Evolutionary conservation across 1,140 invertebrate species (phyloP).

Genomic region (Eubasilissa regina): DNA sequence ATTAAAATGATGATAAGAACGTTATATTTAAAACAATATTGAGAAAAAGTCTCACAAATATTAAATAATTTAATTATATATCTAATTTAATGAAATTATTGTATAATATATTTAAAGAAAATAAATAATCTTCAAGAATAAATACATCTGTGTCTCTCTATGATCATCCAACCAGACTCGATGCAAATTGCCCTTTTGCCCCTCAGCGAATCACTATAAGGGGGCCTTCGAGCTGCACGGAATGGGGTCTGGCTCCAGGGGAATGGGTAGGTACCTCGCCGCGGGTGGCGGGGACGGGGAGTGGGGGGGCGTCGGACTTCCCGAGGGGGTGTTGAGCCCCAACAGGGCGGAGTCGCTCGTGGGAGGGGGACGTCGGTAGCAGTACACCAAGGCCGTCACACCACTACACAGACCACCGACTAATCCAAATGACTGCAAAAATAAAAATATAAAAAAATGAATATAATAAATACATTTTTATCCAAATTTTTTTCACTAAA

Average conservation of each 20-base stretch:
- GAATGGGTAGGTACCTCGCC: slow-evolving; percentile 46
- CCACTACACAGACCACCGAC: slow-evolving; percentile 54
- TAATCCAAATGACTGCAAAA: slow-evolving; percentile 55
- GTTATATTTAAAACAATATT: too few relatives aligned
- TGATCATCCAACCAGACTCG: not conserved
- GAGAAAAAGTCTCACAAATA: too few relatives aligned
- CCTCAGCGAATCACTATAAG: slow-evolving; percentile 55
- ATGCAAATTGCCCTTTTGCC: not conserved
- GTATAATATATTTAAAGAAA: not conserved
- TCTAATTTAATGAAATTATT: not conserved
- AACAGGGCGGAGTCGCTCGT: slow-evolving; percentile 42
- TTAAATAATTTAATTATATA: too few relatives aligned
- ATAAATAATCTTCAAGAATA: slow-evolving; percentile 7
- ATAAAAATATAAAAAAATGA: slow-evolving; percentile 1
- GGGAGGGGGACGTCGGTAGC: slow-evolving; percentile 49
- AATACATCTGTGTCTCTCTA: slow-evolving; percentile 25
- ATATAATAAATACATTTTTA: too few relatives aligned
- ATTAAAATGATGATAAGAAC: too few relatives aligned
- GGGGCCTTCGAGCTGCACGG: slow-evolving; percentile 57
- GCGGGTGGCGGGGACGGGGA: slow-evolving; percentile 35
- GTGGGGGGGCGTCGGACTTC: slow-evolving; percentile 39
- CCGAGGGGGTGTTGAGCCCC: slow-evolving; percentile 42
- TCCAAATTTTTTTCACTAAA: too few relatives aligned
- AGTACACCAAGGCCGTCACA: slow-evolving; percentile 53
- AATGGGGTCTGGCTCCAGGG: slow-evolving; percentile 55